Evolutionary conservation across 2,113 vertebrate species (phyloP).

Genomic region (Heptranchias perlo): DNA sequence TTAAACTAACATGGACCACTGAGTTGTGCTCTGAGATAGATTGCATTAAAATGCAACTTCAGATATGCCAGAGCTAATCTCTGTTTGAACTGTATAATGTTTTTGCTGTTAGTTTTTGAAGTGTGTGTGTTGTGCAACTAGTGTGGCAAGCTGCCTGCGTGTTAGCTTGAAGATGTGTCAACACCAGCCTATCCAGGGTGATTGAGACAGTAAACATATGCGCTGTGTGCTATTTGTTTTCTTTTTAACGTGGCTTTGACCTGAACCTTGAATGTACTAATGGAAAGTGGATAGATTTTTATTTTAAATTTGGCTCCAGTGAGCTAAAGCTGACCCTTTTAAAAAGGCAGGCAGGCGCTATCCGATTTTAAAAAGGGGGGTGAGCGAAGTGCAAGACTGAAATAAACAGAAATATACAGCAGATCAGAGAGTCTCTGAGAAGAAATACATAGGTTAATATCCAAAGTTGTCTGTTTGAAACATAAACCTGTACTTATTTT

Average conservation of each 20-base stretch:
- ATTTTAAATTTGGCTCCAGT: neutral
- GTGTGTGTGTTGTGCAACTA: neutral
- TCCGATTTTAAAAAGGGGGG: neutral
- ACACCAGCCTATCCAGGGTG: neutral
- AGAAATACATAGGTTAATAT: neutral
- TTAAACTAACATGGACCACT: neutral
- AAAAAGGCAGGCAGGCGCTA: neutral
- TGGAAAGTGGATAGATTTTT: neutral
- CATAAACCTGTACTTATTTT: neutral
- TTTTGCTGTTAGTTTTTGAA: slow-evolving; percentile 15
- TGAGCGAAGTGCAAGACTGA: neutral
- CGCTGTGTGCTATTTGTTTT: neutral
- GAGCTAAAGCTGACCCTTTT: neutral
- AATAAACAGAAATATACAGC: neutral
- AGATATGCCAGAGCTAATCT: neutral
- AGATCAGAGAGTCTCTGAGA: neutral
- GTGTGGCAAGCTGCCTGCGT: neutral
- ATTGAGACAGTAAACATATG: slow-evolving; percentile 15
- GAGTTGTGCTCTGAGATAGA: neutral
- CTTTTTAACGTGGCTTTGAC: slow-evolving; percentile 6
- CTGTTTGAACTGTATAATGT: slow-evolving; percentile 20
- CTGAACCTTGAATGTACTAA: neutral
- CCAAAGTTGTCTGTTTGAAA: neutral
- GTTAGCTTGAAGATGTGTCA: neutral
- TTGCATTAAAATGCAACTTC: neutral